Evolutionary conservation across 1,140 invertebrate species (phyloP).

Genomic region (Lutraria rhynchaena): DNA sequence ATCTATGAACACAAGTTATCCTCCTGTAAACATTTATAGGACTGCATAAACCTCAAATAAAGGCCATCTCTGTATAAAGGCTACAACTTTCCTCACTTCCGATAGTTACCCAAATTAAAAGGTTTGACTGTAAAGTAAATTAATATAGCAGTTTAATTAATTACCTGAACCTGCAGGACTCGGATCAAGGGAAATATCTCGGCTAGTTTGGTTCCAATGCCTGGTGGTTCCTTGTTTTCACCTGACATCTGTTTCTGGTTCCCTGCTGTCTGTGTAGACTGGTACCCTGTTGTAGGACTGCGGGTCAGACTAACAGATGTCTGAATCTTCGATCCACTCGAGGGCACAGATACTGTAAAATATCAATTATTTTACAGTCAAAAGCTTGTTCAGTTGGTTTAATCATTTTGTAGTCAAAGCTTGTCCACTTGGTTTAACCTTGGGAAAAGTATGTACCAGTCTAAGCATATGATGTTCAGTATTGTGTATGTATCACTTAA

Average conservation of each 20-base stretch:
- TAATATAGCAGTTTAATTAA: no score
- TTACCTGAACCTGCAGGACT: constrained; percentile 77
- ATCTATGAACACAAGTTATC: no score
- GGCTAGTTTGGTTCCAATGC: constrained; percentile 66
- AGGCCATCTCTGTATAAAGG: no score
- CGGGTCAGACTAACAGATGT: constrained; percentile 60
- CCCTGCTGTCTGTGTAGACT: constrained; percentile 39
- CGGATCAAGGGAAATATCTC: constrained; percentile 73
- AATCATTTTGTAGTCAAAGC: no score
- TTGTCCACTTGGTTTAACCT: neutral
- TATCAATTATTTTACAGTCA: neutral
- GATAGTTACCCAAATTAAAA: no score
- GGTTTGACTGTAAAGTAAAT: no score
- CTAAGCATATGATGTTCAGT: no score
- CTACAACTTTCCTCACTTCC: no score
- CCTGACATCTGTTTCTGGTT: constrained; percentile 30
- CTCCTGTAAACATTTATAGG: no score
- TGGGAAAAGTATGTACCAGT: neutral
- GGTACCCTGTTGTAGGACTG: constrained; percentile 56
- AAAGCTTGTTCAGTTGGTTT: no score
- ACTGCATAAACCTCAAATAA: no score
- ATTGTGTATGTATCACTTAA: no score
- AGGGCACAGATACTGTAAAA: constrained; percentile 69
- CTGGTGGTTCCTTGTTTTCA: constrained; percentile 26
- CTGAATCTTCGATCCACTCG: constrained; percentile 71